Evolutionary conservation across 2,888 invertebrate genomes (phyloP).

Genomic region (Lasioglossum marginatum): DNA sequence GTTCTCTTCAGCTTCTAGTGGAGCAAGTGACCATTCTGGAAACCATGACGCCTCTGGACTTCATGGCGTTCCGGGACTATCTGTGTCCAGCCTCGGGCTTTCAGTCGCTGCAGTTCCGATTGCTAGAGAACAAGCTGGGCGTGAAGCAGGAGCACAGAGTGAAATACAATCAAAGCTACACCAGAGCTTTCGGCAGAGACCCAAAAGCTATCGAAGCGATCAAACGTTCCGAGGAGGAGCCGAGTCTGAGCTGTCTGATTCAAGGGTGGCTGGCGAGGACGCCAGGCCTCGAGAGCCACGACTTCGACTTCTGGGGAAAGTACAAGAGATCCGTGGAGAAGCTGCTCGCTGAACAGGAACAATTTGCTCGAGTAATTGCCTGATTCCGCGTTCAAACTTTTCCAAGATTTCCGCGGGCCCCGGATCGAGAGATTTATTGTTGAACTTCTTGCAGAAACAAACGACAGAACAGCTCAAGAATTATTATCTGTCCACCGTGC

Average conservation of each 20-base stretch:
- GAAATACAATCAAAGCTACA: slow-evolving; percentile 97
- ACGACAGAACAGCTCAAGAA: slow-evolving; percentile 87
- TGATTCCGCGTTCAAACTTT: background rate
- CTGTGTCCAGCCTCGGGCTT: slow-evolving; percentile 98
- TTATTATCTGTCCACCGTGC: slow-evolving; percentile 90
- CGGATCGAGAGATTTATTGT: background rate
- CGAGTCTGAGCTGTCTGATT: slow-evolving; percentile 93
- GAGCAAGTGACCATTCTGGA: slow-evolving; percentile 99
- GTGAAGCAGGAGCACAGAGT: slow-evolving; percentile 93
- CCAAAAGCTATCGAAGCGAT: slow-evolving; percentile 87
- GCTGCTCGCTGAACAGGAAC: slow-evolving; percentile 89
- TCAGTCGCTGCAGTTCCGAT: slow-evolving; percentile 97
- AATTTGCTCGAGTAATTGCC: slow-evolving; percentile 86
- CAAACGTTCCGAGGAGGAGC: slow-evolving; percentile 91
- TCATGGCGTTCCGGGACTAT: slow-evolving; percentile 98
- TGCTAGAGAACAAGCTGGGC: slow-evolving; percentile 97
- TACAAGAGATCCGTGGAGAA: slow-evolving; percentile 91
- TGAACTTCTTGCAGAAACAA: slow-evolving; percentile 85
- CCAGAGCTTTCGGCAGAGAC: slow-evolving; percentile 93
- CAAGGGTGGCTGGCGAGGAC: slow-evolving; percentile 97
- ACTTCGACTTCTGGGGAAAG: slow-evolving; percentile 97
- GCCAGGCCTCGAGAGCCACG: slow-evolving; percentile 92
- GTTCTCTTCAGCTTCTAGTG: slow-evolving; percentile 90
- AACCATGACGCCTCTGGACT: slow-evolving; percentile 99
- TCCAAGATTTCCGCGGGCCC: background rate